Evolutionary conservation across 2,113 vertebrate species (phyloP).

Genomic region (Corythoichthys intestinalis): DNA sequence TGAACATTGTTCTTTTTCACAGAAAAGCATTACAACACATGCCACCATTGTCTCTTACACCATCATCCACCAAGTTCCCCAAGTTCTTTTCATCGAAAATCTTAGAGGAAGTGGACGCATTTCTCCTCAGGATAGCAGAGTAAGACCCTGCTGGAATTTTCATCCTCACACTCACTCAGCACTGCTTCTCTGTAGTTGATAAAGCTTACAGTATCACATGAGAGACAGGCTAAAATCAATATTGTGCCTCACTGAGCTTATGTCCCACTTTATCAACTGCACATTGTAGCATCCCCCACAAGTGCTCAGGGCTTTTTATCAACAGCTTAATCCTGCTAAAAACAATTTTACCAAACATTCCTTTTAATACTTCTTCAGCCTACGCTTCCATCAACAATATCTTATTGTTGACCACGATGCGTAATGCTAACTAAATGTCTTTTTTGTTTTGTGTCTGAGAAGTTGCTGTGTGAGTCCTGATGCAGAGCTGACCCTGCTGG

Average conservation of each 20-base stretch:
- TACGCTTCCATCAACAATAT: background rate
- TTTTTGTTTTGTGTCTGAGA: constrained; percentile 11
- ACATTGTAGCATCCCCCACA: background rate
- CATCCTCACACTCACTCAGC: constrained; percentile 13
- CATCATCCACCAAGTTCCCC: constrained; percentile 86
- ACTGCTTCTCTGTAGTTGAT: constrained; percentile 14
- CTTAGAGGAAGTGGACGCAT: constrained; percentile 93
- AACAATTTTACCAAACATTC: background rate
- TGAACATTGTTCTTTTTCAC: constrained; percentile 9
- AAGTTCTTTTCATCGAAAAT: constrained; percentile 92
- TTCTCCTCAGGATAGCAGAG: constrained; percentile 91
- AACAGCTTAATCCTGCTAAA: background rate
- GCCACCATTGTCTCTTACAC: constrained; percentile 88
- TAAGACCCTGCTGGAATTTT: constrained; percentile 31
- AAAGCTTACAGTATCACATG: constrained; percentile 10
- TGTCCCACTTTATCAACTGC: constrained; percentile 4
- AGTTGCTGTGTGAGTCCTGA: constrained; percentile 89
- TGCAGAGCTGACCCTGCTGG: constrained; percentile 88
- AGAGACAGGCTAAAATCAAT: constrained; percentile 27
- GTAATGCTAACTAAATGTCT: background rate
- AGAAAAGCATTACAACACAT: constrained; percentile 96
- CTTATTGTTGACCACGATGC: no score
- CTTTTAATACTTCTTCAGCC: background rate
- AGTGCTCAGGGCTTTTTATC: no score
- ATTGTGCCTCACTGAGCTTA: constrained; percentile 1